Evolutionary conservation across 1,140 invertebrate species (phyloP).

Genomic region (Drosophila guanche): DNA sequence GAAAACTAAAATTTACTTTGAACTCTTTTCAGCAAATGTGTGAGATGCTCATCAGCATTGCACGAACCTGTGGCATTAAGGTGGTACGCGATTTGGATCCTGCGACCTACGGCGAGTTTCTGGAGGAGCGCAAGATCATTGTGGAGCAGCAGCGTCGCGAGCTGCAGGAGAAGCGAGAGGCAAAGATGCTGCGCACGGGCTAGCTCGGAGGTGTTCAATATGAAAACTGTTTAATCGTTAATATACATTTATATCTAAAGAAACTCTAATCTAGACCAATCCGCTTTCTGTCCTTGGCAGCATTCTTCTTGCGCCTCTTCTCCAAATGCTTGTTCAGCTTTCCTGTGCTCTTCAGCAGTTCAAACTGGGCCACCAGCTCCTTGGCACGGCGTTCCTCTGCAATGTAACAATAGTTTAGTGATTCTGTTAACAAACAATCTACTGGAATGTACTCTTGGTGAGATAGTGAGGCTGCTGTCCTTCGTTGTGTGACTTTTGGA

Average conservation of each 20-base stretch:
- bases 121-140: conserved; percentile 90
- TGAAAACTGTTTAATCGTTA: conserved; percentile 54
- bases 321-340: conserved; percentile 90
- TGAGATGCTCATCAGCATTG: conserved; percentile 89
- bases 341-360: conserved; percentile 88
- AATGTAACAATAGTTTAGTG: conserved; percentile 68
- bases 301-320: conserved; percentile 88
- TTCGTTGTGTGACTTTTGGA: conserved; percentile 85
- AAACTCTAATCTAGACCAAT: conserved; percentile 76
- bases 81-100: conserved; percentile 92
- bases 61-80: conserved; percentile 92
- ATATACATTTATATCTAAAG: conserved; percentile 73
- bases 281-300: conserved; percentile 85
- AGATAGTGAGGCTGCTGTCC: conserved; percentile 89
- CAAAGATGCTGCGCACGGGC: conserved; percentile 94
- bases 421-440: conserved; percentile 74
- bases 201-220: conserved; percentile 62
- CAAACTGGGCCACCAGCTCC: conserved; percentile 88
- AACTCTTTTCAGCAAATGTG: conserved; percentile 89
- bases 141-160: conserved; percentile 90
- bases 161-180: conserved; percentile 94
- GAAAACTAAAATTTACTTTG: neutral
- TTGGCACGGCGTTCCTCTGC: conserved; percentile 88
- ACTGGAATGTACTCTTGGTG: conserved; percentile 90
- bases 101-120: conserved; percentile 93